phyloP scores from a whole-genome alignment of 2,113 vertebrate species.

The Aleadryas rufinucha region DNA sequence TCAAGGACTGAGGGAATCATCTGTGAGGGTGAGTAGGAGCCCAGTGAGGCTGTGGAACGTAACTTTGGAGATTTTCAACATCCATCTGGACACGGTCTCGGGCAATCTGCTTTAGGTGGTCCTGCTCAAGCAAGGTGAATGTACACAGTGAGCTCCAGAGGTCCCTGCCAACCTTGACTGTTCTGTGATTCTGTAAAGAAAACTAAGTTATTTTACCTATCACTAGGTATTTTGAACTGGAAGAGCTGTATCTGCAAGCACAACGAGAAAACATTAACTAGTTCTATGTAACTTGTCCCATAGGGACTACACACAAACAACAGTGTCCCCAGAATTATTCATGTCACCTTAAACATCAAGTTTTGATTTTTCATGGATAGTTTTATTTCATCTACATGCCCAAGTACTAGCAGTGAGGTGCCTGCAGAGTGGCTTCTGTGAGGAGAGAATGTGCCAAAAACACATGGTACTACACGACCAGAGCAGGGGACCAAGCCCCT shows the following conservation, averaged over 20 bases:
- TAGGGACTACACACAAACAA: not conserved
- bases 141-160: not conserved
- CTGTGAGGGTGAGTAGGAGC: not conserved
- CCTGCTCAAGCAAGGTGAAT: not conserved
- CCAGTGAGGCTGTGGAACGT: not conserved
- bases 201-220: not conserved
- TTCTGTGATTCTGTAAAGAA: not conserved
- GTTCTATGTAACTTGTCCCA: accelerated
- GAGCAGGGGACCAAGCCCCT: not conserved
- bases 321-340: not conserved
- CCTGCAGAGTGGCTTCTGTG: not conserved
- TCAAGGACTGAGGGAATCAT: not conserved
- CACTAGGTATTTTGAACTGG: not conserved
- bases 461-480: accelerated
- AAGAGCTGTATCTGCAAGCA: not conserved
- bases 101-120: not conserved
- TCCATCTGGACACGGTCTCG: not conserved
- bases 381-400: not conserved
- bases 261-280: not conserved
- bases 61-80: not conserved
- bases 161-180: not conserved
- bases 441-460: not conserved
- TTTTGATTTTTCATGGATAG: not conserved
- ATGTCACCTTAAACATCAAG: not conserved
- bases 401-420: not conserved